A percentile compares a stretch with the other conserved stretches of the same genome.
These are phyloP conservation scores for Drosophila putrida DNA, from an alignment of 2,888 invertebrate species.

Conservation along the genomic window DNA sequence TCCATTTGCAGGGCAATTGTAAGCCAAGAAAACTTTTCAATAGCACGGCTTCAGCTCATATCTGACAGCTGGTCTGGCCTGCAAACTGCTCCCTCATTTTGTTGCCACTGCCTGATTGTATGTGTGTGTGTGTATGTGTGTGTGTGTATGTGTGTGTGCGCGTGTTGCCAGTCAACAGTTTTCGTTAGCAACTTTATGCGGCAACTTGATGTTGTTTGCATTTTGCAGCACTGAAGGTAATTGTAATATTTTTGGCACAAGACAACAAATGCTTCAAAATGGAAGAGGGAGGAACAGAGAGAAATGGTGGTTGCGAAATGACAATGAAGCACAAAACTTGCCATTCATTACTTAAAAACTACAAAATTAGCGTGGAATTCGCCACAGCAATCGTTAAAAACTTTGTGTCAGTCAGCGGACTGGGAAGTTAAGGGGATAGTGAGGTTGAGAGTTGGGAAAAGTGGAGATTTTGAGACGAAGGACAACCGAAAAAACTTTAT, in stretches of 20 bases:
- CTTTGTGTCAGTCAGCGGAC: slow-evolving; percentile 42
- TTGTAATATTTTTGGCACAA: slow-evolving; percentile 65
- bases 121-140: slow-evolving; percentile 15
- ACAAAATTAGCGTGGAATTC: slow-evolving; percentile 76
- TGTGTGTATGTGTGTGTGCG: slow-evolving; percentile 34
- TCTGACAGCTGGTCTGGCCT: slow-evolving; percentile 46
- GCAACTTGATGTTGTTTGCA: slow-evolving; percentile 68
- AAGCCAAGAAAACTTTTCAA: slow-evolving; percentile 69
- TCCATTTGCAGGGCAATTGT: slow-evolving; percentile 32
- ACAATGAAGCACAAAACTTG: slow-evolving; percentile 75
- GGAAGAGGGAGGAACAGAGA: slow-evolving; percentile 1
- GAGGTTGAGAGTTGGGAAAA: not conserved
- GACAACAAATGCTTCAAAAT: slow-evolving; percentile 18
- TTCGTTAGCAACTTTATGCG: slow-evolving; percentile 68
- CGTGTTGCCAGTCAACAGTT: slow-evolving; percentile 68
- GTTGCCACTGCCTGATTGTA: slow-evolving; percentile 6
- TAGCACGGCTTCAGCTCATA: slow-evolving; percentile 46
- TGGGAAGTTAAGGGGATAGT: not conserved
- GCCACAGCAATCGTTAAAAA: slow-evolving; percentile 73
- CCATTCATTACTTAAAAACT: slow-evolving; percentile 80
- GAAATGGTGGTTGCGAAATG: slow-evolving; percentile 52
- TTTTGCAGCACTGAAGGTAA: slow-evolving; percentile 49
- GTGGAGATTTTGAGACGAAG: not conserved
- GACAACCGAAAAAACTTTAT: slow-evolving; percentile 70
- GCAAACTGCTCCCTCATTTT: slow-evolving; percentile 20